Conservation (phyloP, 1,140 invertebrate species). For the Druon quercuslanigerum region DNA sequence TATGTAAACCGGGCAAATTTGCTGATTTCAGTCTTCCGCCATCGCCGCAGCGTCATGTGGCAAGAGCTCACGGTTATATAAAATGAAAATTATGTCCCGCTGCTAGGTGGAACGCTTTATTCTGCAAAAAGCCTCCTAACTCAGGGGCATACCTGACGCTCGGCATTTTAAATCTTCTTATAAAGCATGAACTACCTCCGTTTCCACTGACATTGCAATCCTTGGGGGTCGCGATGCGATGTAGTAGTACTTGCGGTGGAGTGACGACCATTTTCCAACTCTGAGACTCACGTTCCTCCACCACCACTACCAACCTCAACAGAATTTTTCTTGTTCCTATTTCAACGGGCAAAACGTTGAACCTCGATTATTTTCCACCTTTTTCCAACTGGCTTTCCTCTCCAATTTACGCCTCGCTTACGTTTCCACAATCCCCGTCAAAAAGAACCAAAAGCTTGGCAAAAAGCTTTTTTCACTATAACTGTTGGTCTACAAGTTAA, state of each 20-base stretch:
- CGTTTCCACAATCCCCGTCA: conserved; percentile 1
- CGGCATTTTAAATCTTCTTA: conserved; percentile 59
- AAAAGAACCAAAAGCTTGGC: conserved; percentile 4
- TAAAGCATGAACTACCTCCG: conserved; percentile 52
- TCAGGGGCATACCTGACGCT: conserved; percentile 55
- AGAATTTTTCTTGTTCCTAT: conserved; percentile 32
- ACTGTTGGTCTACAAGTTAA: background rate
- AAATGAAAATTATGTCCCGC: conserved; percentile 53
- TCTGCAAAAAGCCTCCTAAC: conserved; percentile 56
- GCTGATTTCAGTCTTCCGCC: background rate
- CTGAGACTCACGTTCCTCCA: conserved; percentile 25
- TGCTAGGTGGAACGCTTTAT: conserved; percentile 52
- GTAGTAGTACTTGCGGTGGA: conserved; percentile 12
- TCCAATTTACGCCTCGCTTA: background rate
- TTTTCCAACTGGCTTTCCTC: conserved; percentile 26
- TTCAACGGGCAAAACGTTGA: conserved; percentile 14
- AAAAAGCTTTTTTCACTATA: background rate
- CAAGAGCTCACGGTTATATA: conserved; percentile 20
- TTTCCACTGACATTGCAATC: conserved; percentile 1
- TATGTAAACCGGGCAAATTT: background rate
- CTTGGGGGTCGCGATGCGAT: background rate
- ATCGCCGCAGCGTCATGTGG: background rate
- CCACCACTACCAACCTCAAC: conserved; percentile 25
- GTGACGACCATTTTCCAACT: conserved; percentile 11
- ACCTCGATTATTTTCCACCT: conserved; percentile 32